phyloP scores from a whole-genome alignment of 2,113 vertebrate species.

The Passerina amoena region DNA sequence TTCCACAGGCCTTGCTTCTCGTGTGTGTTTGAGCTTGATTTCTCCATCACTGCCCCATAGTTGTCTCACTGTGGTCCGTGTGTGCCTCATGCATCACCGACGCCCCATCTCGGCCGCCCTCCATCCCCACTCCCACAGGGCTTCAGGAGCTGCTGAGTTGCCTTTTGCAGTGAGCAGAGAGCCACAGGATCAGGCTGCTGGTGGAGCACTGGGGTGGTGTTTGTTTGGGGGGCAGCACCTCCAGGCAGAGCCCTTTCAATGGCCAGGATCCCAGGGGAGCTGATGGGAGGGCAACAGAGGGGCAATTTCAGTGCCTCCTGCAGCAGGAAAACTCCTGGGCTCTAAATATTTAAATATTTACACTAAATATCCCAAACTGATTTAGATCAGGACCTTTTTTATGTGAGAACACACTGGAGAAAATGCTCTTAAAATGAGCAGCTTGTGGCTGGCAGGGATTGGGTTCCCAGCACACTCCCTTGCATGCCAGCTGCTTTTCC shows the following conservation, averaged over 20 bases:
- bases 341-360: not conserved
- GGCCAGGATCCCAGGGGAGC: accelerated
- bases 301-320: not conserved
- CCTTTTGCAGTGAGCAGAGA: not conserved
- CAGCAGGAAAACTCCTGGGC: not conserved
- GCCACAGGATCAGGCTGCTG: not conserved
- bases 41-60: constrained; percentile 32
- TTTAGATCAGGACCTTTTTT: not conserved
- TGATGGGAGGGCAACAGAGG: not conserved
- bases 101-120: constrained; percentile 46
- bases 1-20: constrained; percentile 64
- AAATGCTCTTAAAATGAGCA: not conserved
- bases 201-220: accelerated
- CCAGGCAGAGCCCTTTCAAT: not conserved
- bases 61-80: constrained; percentile 24
- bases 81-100: constrained; percentile 64
- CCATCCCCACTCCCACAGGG: not conserved
- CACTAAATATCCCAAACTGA: not conserved
- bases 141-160: not conserved
- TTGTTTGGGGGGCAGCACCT: not conserved
- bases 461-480: not conserved
- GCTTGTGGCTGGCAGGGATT: not conserved
- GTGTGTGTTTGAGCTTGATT: constrained; percentile 45
- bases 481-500: not conserved
- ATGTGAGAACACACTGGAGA: not conserved